A percentile compares a stretch with the other conserved stretches of the same genome.
phyloP scores from a whole-genome alignment of 2,888 invertebrate genomes.

The Cabera pusaria region DNA sequence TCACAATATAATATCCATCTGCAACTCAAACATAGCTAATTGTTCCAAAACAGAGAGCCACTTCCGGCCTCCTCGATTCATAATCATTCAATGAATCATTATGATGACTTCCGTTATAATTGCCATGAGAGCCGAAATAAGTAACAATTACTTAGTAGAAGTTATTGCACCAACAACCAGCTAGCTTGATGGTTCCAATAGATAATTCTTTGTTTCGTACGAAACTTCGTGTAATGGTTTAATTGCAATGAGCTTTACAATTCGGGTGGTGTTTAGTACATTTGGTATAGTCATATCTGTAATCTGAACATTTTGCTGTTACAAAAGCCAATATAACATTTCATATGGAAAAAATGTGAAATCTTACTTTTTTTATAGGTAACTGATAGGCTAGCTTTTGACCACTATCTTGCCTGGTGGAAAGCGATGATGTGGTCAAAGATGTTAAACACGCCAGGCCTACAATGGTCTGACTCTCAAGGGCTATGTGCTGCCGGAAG shows the following conservation, averaged over 20 bases:
- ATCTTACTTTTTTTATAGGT: no score
- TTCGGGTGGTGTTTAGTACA: constrained; percentile 6
- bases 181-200: constrained; percentile 37
- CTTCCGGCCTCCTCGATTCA: constrained; percentile 28
- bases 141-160: constrained; percentile 52
- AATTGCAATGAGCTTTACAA: constrained; percentile 38
- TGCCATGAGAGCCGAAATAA: constrained; percentile 49
- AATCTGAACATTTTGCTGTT: no score
- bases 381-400: no score
- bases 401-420: no score
- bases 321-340: no score
- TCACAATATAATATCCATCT: constrained; percentile 16
- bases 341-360: no score
- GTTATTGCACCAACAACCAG: constrained; percentile 50
- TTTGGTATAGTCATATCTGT: constrained; percentile 8
- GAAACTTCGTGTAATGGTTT: constrained; percentile 45
- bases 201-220: constrained; percentile 50
- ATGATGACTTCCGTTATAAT: constrained; percentile 54
- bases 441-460: no score
- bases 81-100: constrained; percentile 61
- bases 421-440: no score
- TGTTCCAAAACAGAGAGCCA: constrained; percentile 19
- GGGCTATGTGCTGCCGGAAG: no score
- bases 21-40: constrained; percentile 22
- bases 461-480: no score